Conservation (phyloP, 2,888 invertebrate genomes). For the Acanthosepion lycidas region DNA sequence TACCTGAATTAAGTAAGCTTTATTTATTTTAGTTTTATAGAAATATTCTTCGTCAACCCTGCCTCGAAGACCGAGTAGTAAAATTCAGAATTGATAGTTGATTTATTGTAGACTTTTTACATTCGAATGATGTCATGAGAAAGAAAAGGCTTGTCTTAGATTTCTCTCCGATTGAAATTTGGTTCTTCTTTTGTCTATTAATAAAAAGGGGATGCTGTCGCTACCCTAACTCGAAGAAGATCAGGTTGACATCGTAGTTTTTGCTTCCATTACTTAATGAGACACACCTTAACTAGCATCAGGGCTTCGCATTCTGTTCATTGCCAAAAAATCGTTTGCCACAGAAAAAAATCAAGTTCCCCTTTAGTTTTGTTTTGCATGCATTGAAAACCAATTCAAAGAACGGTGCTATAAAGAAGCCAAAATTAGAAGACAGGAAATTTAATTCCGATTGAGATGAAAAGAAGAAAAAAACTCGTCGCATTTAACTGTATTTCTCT, state of each 20-base stretch:
- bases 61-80: neutral
- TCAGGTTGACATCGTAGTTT: neutral
- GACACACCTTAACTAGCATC: neutral
- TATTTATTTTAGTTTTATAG: no score
- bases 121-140: neutral
- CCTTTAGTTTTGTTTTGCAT: neutral
- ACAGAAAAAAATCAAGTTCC: neutral
- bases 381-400: neutral
- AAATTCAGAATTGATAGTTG: neutral
- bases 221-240: neutral
- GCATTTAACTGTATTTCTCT: neutral
- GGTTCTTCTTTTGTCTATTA: neutral
- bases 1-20: no score
- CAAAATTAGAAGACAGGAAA: constrained; percentile 33
- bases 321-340: neutral
- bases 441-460: neutral
- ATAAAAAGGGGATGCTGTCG: neutral
- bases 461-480: neutral
- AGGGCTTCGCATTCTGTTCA: neutral
- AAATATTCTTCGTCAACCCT: no score
- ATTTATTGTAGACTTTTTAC: neutral
- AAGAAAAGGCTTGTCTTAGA: neutral
- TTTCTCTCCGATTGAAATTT: neutral
- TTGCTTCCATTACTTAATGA: neutral
- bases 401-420: neutral